Conservation (phyloP, 1,140 invertebrate genomes). For the Philopotamus ludificatus region DNA sequence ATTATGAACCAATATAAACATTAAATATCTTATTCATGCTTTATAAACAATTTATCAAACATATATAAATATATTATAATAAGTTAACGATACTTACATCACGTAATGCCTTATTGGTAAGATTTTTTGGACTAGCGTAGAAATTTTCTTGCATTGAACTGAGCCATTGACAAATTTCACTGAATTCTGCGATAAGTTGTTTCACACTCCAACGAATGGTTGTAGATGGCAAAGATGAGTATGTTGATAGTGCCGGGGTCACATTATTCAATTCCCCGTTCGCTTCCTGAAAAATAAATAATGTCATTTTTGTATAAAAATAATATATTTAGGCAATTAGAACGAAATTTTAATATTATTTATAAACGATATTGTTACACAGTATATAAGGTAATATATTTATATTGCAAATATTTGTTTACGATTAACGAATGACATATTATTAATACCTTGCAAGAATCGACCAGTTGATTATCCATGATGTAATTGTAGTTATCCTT, state of each 20-base stretch:
- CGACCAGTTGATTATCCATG: conserved; percentile 90
- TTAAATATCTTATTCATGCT: not conserved
- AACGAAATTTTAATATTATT: not conserved
- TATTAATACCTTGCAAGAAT: conserved; percentile 65
- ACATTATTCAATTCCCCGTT: conserved; percentile 67
- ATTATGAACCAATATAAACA: not conserved
- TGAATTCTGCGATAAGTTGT: conserved; percentile 77
- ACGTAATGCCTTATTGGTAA: conserved; percentile 66
- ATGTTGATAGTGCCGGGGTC: conserved; percentile 43
- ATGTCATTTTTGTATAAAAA: not conserved
- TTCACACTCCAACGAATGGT: conserved; percentile 70
- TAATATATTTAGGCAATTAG: not conserved
- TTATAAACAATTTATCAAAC: not conserved
- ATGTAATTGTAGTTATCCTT: conserved; percentile 88
- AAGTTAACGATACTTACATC: conserved; percentile 53
- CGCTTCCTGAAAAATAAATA: conserved; percentile 64
- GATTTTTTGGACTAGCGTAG: conserved; percentile 71
- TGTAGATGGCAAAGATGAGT: conserved; percentile 42
- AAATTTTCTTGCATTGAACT: conserved; percentile 74
- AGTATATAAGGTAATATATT: not conserved
- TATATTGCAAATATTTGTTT: not conserved
- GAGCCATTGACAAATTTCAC: conserved; percentile 77
- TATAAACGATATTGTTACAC: not conserved
- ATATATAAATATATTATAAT: not conserved
- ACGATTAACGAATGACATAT: not conserved